Evolutionary conservation across 2,888 invertebrate species (phyloP).

Genomic region (Mythimna lalbum): DNA sequence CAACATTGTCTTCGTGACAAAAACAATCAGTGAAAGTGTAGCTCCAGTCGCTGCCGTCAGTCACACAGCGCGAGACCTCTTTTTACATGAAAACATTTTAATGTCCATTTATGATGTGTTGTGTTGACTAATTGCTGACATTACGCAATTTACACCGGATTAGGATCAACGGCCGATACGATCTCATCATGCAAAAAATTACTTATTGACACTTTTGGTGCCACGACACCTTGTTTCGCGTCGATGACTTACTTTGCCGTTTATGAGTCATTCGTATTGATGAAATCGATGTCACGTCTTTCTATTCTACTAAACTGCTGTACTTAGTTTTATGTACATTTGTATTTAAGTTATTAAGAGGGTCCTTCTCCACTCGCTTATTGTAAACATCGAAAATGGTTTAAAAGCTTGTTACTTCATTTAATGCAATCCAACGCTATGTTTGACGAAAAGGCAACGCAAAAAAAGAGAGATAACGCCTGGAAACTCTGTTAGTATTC

Average conservation of each 20-base stretch:
- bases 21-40: slow-evolving; percentile 86
- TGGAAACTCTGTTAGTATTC: too few species aligned
- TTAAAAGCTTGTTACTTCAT: too few species aligned
- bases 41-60: slow-evolving; percentile 70
- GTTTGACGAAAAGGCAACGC: too few species aligned
- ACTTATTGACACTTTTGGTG: slow-evolving; percentile 19
- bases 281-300: slow-evolving; percentile 1
- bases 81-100: slow-evolving; percentile 82
- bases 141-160: slow-evolving; percentile 63
- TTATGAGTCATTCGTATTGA: slow-evolving; percentile 16
- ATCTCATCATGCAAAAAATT: slow-evolving; percentile 57
- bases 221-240: neutral
- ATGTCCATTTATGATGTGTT: slow-evolving; percentile 73
- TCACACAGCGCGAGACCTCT: slow-evolving; percentile 69
- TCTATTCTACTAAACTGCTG: slow-evolving; percentile 13
- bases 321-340: neutral
- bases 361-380: too few species aligned
- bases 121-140: slow-evolving; percentile 73
- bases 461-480: too few species aligned
- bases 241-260: slow-evolving; percentile 5
- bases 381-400: too few species aligned
- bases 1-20: slow-evolving; percentile 76
- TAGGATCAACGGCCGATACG: slow-evolving; percentile 69
- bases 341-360: neutral
- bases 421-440: too few species aligned